Percentiles rank a stretch among this genome's conserved stretches.
Evolutionary conservation across 2,888 invertebrate genomes (phyloP).

Genomic region (Strigamia crassipes): DNA sequence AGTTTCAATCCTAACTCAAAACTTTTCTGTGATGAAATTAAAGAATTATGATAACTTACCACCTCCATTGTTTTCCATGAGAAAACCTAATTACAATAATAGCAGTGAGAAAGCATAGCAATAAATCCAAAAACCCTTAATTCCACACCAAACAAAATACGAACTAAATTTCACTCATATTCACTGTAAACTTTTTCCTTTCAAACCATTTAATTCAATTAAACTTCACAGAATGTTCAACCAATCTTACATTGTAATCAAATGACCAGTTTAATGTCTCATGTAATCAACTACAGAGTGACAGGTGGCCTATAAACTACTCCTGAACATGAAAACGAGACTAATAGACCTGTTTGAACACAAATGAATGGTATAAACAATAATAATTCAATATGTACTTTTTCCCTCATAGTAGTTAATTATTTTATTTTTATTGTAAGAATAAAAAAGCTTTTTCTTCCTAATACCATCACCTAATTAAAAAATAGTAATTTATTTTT

Average conservation of each 20-base stretch:
- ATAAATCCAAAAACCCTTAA: background rate
- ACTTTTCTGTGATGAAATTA: background rate
- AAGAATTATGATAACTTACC: background rate
- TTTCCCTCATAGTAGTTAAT: too few species aligned
- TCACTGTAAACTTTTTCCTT: too few species aligned
- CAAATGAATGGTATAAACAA: background rate
- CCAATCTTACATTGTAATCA: background rate
- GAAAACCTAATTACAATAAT: background rate
- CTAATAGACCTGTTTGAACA: background rate
- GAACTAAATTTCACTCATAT: too few species aligned
- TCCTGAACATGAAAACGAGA: background rate
- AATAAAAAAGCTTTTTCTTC: too few species aligned
- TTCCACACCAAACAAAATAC: background rate
- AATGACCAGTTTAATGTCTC: background rate
- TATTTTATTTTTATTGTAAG: too few species aligned
- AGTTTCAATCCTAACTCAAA: background rate
- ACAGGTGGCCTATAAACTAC: background rate
- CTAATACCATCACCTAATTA: background rate
- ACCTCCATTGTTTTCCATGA: background rate
- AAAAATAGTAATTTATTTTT: background rate
- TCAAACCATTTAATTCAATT: too few species aligned
- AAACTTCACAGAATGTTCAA: too few species aligned
- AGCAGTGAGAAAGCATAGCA: background rate
- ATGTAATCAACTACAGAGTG: background rate
- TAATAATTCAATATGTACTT: background rate